Percentiles rank a stretch among this genome's conserved stretches.
Evolutionary conservation across 37 sponge, comb jelly and placozoan species (phyloP).

Genomic region (Sycon ciliatum): DNA sequence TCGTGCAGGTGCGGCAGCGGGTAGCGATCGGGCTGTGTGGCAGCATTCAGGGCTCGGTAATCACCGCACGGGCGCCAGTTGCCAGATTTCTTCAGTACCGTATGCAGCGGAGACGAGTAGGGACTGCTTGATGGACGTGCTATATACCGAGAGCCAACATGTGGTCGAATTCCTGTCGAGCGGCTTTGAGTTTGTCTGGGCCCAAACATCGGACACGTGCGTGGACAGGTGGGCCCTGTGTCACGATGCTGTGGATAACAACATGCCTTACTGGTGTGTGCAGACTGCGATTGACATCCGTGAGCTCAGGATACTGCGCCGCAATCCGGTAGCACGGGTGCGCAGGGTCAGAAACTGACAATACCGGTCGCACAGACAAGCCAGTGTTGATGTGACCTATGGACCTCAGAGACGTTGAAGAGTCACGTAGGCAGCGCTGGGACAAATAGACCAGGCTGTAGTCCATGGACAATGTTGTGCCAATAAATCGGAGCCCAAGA

Average conservation of each 20-base stretch:
- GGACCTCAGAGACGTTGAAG: too few relatives aligned
- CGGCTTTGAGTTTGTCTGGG: constrained; percentile 42
- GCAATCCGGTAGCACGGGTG: too few relatives aligned
- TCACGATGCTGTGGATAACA: constrained; percentile 45
- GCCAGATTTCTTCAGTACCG: constrained; percentile 47
- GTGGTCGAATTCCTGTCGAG: constrained; percentile 34
- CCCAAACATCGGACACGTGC: constrained; percentile 48
- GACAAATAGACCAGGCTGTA: too few relatives aligned
- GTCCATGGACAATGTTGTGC: constrained; percentile 34
- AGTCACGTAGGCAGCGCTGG: too few relatives aligned
- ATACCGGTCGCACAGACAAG: constrained; percentile 35
- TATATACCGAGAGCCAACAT: constrained; percentile 55
- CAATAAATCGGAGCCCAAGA: constrained; percentile 56
- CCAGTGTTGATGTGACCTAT: too few relatives aligned
- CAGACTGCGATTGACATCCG: too few relatives aligned
- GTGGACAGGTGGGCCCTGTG: constrained; percentile 48
- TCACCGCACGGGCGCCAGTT: constrained; percentile 50
- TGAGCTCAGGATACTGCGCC: too few relatives aligned
- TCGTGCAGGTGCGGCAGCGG: constrained; percentile 44
- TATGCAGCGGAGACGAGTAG: constrained; percentile 59
- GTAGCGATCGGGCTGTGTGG: constrained; percentile 34
- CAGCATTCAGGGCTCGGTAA: constrained; percentile 17
- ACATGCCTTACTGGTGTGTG: too few relatives aligned
- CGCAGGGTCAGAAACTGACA: too few relatives aligned
- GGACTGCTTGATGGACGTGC: constrained; percentile 51